Evolutionary conservation across 2,113 vertebrate genomes (phyloP), one percentile per base, ranked within the genome.

Genomic region (Ranitomeya imitator): DNA sequence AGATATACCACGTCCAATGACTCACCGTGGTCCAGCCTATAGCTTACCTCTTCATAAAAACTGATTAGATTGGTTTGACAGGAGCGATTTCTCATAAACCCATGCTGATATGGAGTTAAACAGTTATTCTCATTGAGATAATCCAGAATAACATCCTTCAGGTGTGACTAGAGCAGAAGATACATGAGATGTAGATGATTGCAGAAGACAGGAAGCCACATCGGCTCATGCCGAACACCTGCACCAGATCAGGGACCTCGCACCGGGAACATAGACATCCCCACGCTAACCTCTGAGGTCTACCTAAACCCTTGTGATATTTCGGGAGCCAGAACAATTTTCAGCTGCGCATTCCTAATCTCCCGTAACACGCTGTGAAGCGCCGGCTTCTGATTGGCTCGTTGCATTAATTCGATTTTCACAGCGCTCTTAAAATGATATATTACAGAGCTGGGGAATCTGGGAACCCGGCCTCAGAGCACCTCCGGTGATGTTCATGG

Each of bases 361-460:
- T 63, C 85, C 55, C 10, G 60, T 69, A 54, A 67, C 85, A 60
- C 18, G 85, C 76, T 86, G 85, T 21, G 74, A 67, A 57, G 76
- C 54, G n/a, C 31, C 85, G 26, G 63, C 90, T 89, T 63, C 88
- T 51, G n/a, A 10, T 78, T 37, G 60, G 60, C 51, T 88, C 14
- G 57, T 71, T 85, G 84, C 88, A 79, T 88, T 90, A 89, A 90
- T 88, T 91, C 91, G 91, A 91, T 91, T 78, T 92, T 93, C 91
- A 92, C 90, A 60, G 89, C 76, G 45, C 37, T 86, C 69, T 90
- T 89, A 90, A 90, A 91, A 86, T 52, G 37, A 0, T 31, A 89
- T 90, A 54, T 57, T 77, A 21, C 15, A 0, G 69, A 55, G 83
- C 89, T 90, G 90, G 92, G 93, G 93, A 95, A 95, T 95, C 93